These are phyloP conservation scores for Campylomormyrus tamandua DNA, from an alignment of 2,113 vertebrate species.

Conservation along the genomic window DNA sequence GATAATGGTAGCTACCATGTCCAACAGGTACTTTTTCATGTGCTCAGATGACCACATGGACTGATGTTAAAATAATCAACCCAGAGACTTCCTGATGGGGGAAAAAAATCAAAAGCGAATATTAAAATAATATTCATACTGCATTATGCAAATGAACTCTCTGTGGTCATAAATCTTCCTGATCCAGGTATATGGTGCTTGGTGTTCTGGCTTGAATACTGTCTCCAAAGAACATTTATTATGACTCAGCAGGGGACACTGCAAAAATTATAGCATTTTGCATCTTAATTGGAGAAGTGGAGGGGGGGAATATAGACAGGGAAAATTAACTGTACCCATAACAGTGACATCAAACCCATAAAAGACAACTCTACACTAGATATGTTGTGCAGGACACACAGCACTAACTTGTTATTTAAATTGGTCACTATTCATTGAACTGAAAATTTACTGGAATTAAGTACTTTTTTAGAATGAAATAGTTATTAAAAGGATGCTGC, in stretches of 20 bases:
- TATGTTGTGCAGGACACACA: neutral
- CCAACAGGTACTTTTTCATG: neutral
- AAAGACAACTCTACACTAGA: neutral
- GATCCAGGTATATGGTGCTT: conserved; percentile 7
- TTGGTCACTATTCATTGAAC: neutral
- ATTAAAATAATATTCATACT: conserved; percentile 25
- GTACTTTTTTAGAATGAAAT: neutral
- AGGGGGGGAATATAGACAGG: neutral
- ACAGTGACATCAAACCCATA: neutral
- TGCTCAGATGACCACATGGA: neutral
- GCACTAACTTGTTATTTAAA: neutral
- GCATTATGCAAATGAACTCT: conserved; percentile 22
- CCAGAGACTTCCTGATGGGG: neutral
- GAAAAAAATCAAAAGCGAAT: conserved; percentile 8
- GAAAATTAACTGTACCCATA: neutral
- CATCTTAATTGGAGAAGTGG: conserved; percentile 10
- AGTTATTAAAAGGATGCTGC: neutral
- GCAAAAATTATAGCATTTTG: conserved; percentile 8
- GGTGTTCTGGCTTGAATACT: neutral
- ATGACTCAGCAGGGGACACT: conserved; percentile 10
- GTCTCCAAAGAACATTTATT: conserved; percentile 23
- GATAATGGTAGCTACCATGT: neutral
- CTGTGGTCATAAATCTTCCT: conserved; percentile 8
- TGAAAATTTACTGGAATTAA: neutral
- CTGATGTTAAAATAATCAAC: neutral